Evolutionary conservation across 2,797 vertebrate species (phyloP), one percentile per base, ranked within the genome.

Genomic region (Emys orbicularis): DNA sequence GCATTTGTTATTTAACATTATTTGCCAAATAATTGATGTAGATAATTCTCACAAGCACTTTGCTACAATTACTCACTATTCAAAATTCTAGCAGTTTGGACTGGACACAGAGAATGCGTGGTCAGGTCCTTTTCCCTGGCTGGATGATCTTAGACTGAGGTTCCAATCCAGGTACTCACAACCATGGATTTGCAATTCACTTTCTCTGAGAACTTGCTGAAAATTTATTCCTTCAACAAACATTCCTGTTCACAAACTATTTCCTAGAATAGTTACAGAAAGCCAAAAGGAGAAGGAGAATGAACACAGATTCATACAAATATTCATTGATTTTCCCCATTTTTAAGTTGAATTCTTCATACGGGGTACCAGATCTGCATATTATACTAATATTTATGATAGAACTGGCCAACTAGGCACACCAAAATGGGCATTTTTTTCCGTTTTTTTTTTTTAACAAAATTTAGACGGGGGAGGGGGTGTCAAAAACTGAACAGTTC

Each of bases 171-270:
- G 93, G 15, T 5, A 5, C 7, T 7, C 50, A 82, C 54, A 44
- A 41, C 12, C 72, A 44, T 13, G 25, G 83, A 88, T 90, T 83
- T 94, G 44, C 68, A 44, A 83, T 96, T 96, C 95, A 74, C 56
- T 95, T 95, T 92, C 37, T 27, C 13, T 76, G 74, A 82, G 54
- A 37, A 76, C 53, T 95, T 81, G 11, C 59, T 94, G 79, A 83
- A 44, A 91, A 91, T 94, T 94, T 91, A 80, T 91, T 96, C 93
- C 95, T 79, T 68, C 83, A 91, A 86, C 90, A 89, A 96, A 92
- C 65, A 76, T 86, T 90, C 56, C 52, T 72, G 59, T 56, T 81
- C 41, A 21, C 49, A 92, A 96, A 89, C 81, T 84, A 76, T 31
- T 86, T 82, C 87, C 90, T 92, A 57, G 54, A 87, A 88, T 92